Conservation (phyloP, 2,888 invertebrate genomes). For the Apomyelois bistriatella region DNA sequence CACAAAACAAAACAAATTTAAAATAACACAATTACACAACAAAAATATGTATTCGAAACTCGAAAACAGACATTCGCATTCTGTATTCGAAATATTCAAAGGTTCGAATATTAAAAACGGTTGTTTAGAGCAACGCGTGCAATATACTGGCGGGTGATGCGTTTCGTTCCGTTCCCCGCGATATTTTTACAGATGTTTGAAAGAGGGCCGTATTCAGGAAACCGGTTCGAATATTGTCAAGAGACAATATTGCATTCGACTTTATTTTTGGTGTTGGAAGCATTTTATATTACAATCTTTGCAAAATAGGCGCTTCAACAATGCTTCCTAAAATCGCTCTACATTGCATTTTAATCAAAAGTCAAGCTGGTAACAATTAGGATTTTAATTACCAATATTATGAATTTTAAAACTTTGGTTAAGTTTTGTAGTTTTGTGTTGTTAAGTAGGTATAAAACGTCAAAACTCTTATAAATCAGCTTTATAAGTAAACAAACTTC, state of each 20-base stretch:
- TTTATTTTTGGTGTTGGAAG: not conserved
- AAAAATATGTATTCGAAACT: constrained; percentile 16
- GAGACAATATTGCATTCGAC: not conserved
- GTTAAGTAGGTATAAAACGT: too few species aligned
- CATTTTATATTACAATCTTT: too few species aligned
- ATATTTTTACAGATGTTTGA: constrained; percentile 51
- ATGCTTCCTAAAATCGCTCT: too few species aligned
- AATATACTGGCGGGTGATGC: constrained; percentile 38
- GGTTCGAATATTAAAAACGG: constrained; percentile 15
- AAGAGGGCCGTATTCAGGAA: constrained; percentile 7
- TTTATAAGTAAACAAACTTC: too few species aligned
- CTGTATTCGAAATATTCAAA: constrained; percentile 28
- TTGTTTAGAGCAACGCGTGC: constrained; percentile 40
- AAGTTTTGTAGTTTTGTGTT: too few species aligned
- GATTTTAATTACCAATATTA: too few species aligned
- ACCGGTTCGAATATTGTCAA: constrained; percentile 16
- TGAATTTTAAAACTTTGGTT: too few species aligned
- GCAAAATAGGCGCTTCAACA: too few species aligned
- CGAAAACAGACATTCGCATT: constrained; percentile 24
- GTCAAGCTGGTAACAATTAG: too few species aligned
- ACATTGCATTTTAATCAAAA: too few species aligned
- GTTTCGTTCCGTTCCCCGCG: constrained; percentile 26
- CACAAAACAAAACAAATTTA: not conserved
- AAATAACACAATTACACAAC: constrained; percentile 13
- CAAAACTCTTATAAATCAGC: too few species aligned